Percentiles rank a stretch among this genome's conserved stretches.
Conservation (phyloP, 1,140 invertebrate genomes). For the Drosophila tristis region DNA sequence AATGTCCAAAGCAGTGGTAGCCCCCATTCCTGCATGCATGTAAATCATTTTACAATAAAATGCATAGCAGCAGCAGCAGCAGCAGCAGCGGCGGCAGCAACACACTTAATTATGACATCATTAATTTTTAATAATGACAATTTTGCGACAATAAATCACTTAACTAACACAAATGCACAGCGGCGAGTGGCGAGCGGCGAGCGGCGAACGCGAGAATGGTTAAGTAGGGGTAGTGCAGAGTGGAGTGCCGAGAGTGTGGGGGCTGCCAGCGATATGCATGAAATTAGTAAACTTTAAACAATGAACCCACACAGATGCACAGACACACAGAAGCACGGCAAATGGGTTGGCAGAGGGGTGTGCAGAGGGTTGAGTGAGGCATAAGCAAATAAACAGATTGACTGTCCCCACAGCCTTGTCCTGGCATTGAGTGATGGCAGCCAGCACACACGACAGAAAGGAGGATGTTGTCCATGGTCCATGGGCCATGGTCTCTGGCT, state of each 20-base stretch:
- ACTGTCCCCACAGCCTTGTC: constrained; percentile 62
- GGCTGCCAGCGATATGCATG: constrained; percentile 45
- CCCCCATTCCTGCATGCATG: constrained; percentile 31
- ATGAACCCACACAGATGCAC: constrained; percentile 11
- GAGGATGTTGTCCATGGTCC: constrained; percentile 22
- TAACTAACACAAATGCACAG: constrained; percentile 66
- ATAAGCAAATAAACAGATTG: constrained; percentile 74
- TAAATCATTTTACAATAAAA: constrained; percentile 80
- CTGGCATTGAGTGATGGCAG: constrained; percentile 69
- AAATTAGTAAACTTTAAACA: constrained; percentile 75
- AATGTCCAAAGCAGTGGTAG: constrained; percentile 51
- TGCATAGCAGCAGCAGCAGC: constrained; percentile 46
- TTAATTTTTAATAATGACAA: constrained; percentile 82
- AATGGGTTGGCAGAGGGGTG: not conserved
- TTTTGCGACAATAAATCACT: constrained; percentile 81
- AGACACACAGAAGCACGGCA: too few species aligned
- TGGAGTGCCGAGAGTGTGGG: not conserved
- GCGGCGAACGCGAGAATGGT: not conserved
- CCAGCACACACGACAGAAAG: constrained; percentile 8
- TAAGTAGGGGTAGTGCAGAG: not conserved
- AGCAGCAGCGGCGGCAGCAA: constrained; percentile 16
- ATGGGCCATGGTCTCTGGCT: constrained; percentile 9
- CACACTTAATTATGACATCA: constrained; percentile 80
- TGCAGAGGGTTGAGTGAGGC: not conserved
- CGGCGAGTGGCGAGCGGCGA: not conserved